These are phyloP conservation scores for Leucozona laternaria DNA, from an alignment of 2,888 invertebrate genomes.

Conservation along the genomic window DNA sequence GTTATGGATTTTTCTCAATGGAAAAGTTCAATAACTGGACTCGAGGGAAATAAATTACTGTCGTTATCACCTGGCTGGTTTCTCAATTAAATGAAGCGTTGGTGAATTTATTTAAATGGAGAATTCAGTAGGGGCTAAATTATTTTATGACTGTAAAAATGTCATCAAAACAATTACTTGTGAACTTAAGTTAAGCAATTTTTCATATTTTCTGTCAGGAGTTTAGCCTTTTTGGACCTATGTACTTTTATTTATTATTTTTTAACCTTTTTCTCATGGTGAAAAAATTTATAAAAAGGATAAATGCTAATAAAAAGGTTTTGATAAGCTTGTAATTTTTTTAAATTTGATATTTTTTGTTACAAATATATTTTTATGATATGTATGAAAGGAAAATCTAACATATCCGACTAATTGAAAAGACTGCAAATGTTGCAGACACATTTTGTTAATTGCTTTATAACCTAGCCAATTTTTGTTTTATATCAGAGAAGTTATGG, in stretches of 20 bases:
- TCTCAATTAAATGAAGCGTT: conserved; percentile 18
- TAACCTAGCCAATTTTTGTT: too few relatives aligned
- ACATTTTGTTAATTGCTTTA: too few relatives aligned
- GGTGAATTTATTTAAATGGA: conserved; percentile 1
- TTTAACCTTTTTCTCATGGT: background rate
- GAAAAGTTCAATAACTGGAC: conserved; percentile 50
- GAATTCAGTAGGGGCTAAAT: background rate
- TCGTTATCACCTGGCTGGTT: conserved; percentile 50
- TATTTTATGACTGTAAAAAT: conserved; percentile 20
- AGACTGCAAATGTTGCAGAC: too few relatives aligned
- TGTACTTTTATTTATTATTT: background rate
- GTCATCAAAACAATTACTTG: conserved; percentile 13
- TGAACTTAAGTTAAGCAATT: background rate
- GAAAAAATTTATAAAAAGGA: background rate
- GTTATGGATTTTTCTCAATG: background rate
- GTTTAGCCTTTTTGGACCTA: background rate
- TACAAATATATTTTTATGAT: too few relatives aligned
- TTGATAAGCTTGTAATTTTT: too few relatives aligned
- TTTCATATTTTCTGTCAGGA: background rate
- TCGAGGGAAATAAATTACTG: conserved; percentile 49
- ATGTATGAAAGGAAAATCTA: too few relatives aligned
- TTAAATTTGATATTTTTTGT: too few relatives aligned
- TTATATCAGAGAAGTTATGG: too few relatives aligned
- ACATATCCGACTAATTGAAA: too few relatives aligned
- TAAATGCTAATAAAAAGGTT: too few relatives aligned